These are phyloP conservation scores for Ichneumoninae sp. DNA, from an alignment of 2,888 invertebrate genomes.

Conservation along the genomic window DNA sequence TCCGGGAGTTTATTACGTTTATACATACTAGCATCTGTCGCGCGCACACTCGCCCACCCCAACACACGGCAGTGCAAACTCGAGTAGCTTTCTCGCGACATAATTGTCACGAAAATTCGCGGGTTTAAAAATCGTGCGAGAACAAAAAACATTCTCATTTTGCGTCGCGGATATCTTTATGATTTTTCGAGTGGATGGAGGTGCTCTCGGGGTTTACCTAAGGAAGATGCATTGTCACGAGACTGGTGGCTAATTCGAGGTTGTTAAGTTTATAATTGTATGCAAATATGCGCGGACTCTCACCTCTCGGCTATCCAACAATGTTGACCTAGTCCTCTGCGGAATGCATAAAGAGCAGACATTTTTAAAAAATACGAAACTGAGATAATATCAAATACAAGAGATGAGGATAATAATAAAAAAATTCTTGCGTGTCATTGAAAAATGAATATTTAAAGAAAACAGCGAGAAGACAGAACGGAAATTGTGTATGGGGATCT, in stretches of 20 bases:
- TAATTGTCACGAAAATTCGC: slow-evolving; percentile 31
- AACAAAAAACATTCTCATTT: slow-evolving; percentile 28
- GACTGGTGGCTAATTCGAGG: slow-evolving; percentile 37
- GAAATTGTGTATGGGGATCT: slow-evolving; percentile 25
- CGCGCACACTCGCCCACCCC: not conserved
- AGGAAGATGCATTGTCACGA: slow-evolving; percentile 42
- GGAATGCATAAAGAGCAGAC: not conserved
- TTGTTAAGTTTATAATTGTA: slow-evolving; percentile 46
- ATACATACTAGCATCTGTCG: slow-evolving; percentile 5
- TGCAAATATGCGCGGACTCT: slow-evolving; percentile 53
- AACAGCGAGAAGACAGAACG: not conserved
- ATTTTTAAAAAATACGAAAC: not conserved
- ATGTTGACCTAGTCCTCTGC: slow-evolving; percentile 21
- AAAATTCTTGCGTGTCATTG: slow-evolving; percentile 24
- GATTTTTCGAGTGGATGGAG: slow-evolving; percentile 34
- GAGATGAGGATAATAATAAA: not conserved
- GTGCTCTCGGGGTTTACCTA: slow-evolving; percentile 14
- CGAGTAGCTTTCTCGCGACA: not conserved
- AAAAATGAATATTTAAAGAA: slow-evolving; percentile 12
- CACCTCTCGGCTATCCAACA: slow-evolving; percentile 3
- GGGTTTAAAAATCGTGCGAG: not conserved
- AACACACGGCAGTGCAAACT: not conserved
- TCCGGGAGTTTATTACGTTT: slow-evolving; percentile 38
- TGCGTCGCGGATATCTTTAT: slow-evolving; percentile 46
- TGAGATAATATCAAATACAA: not conserved